phyloP scores from a whole-genome alignment of 2,888 invertebrate species.

The Dugesia japonica region DNA sequence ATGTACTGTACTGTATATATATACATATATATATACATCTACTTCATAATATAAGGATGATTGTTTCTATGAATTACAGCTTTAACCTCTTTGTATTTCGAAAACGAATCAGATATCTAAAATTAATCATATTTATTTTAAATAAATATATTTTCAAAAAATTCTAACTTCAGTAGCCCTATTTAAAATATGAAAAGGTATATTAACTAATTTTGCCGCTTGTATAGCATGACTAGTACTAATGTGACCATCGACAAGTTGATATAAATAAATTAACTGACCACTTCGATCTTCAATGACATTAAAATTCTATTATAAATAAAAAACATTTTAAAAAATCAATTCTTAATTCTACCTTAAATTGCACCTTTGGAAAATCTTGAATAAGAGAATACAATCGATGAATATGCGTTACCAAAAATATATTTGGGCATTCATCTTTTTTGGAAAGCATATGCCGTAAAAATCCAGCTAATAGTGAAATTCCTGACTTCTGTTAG shows the following conservation, averaged over 20 bases:
- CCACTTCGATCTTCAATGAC: not conserved
- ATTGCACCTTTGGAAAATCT: not conserved
- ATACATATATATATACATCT: too few relatives aligned
- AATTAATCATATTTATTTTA: too few relatives aligned
- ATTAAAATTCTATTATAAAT: not conserved
- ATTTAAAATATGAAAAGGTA: not conserved
- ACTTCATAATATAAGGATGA: too few relatives aligned
- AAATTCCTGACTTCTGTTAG: not conserved
- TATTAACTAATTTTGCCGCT: conserved; percentile 9
- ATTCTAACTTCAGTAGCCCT: conserved; percentile 8
- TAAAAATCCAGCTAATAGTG: not conserved
- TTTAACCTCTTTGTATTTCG: too few relatives aligned
- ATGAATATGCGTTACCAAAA: not conserved
- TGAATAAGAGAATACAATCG: not conserved
- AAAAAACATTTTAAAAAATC: too few relatives aligned
- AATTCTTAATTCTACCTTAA: not conserved
- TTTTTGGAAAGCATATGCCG: not conserved
- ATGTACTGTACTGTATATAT: too few relatives aligned
- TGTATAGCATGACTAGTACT: conserved; percentile 9
- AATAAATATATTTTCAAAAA: too few relatives aligned
- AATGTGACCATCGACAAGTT: not conserved
- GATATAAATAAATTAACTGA: conserved; percentile 14
- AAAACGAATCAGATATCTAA: too few relatives aligned
- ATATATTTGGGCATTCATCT: not conserved
- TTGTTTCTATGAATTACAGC: too few relatives aligned